These are phyloP conservation scores for Galerucella pusilla DNA, from an alignment of 2,888 invertebrate genomes.

Conservation along the genomic window DNA sequence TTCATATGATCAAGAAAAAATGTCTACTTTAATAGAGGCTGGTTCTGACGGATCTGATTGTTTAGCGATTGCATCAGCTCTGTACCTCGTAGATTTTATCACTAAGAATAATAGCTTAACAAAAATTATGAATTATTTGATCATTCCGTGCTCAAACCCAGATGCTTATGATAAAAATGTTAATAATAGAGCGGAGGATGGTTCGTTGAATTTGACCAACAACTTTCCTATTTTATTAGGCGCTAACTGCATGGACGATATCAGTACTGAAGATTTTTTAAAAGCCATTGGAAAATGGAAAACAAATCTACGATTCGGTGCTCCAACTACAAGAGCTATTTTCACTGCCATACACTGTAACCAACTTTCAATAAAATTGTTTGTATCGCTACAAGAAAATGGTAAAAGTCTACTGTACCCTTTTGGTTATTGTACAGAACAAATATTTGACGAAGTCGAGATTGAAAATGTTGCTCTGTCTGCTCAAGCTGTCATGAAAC, in stretches of 20 bases:
- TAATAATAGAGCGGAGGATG: slow-evolving; percentile 7
- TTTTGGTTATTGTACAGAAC: slow-evolving; percentile 40
- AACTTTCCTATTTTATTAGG: slow-evolving; percentile 50
- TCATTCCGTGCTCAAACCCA: slow-evolving; percentile 54
- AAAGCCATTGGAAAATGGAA: slow-evolving; percentile 48
- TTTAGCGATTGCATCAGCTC: slow-evolving; percentile 49
- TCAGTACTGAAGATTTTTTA: slow-evolving; percentile 42
- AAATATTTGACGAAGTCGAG: slow-evolving; percentile 37
- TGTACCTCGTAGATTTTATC: slow-evolving; percentile 50
- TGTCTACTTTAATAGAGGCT: slow-evolving; percentile 48
- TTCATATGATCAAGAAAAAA: slow-evolving; percentile 11
- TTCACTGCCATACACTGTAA: slow-evolving; percentile 34
- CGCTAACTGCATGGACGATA: slow-evolving; percentile 33
- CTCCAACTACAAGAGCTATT: slow-evolving; percentile 44
- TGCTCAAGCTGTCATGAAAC: slow-evolving; percentile 37
- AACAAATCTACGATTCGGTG: slow-evolving; percentile 36
- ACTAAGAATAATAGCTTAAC: slow-evolving; percentile 43
- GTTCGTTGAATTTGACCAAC: slow-evolving; percentile 35
- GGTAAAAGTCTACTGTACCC: slow-evolving; percentile 48
- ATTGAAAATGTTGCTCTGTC: slow-evolving; percentile 44
- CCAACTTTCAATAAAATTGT: slow-evolving; percentile 43
- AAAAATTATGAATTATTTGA: slow-evolving; percentile 49
- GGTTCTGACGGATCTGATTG: slow-evolving; percentile 49
- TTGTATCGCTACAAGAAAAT: slow-evolving; percentile 48
- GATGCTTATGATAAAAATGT: slow-evolving; percentile 50